Evolutionary conservation across 2,888 invertebrate genomes (phyloP), one percentile per base, ranked within the genome.

Genomic region (Pandemis heparana): DNA sequence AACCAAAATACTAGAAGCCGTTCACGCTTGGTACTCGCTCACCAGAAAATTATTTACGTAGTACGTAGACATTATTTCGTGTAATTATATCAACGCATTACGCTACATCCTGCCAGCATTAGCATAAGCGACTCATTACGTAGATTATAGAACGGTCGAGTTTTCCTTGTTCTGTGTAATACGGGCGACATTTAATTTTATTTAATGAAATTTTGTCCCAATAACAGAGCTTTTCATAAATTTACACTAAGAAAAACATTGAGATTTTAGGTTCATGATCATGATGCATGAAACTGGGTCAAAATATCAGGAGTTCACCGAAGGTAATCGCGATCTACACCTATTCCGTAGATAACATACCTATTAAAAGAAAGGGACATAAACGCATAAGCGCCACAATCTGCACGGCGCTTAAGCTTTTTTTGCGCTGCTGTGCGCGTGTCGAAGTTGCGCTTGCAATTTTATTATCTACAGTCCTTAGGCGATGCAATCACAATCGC

Each of bases 111-210:
- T 90, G 91, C 82, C 82, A 83, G 89, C 89, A 92, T 93, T 91
- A 92, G 85, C 90, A 91, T 92, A 89, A 92, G 89, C 88, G 92
- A 81, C 89, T 92, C 85, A 93, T 94, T 93, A 92, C 82, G 81
- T 81, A 87, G 87, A 90, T 92, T 89, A 92, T 88, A 82, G 79
- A 84, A 82, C 82, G 81, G 81, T 79, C 77, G 80, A 80, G 84
- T 90, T 92, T 92, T 92, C 92, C 92, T 91, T 87, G 85, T 88
- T 86, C 43, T 70, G 65, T 70, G 65, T 65, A 48, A 23, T 51
- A 16, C 59, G 48, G 56, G 16, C 56, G 16, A n/a, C 41, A 23
- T 56, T 18, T 56, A 18, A 23, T 23, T 56, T 23, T 23, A 23
- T 1, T 56, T 56, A 23, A 12, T 56, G 12, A 56, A 23, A 18